These are phyloP conservation scores for Poecilus cupreus DNA, from an alignment of 2,888 invertebrate genomes.

Conservation along the genomic window DNA sequence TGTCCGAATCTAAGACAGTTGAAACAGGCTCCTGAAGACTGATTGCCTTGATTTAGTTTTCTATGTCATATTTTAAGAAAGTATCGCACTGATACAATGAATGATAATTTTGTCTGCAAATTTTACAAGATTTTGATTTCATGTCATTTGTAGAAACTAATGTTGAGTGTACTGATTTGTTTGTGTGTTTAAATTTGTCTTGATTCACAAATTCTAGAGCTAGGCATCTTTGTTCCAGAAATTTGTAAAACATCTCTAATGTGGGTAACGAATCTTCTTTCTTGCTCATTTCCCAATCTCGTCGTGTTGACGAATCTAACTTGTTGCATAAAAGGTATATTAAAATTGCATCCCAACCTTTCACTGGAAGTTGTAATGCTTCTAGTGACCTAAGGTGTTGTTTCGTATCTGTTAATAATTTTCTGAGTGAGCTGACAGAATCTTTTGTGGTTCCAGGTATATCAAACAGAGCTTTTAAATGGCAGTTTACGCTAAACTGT, in stretches of 20 bases:
- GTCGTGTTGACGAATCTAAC: conserved; percentile 31
- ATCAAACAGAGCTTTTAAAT: too few species aligned
- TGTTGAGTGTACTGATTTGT: not conserved
- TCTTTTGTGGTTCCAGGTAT: too few species aligned
- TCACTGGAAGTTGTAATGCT: not conserved
- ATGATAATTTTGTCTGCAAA: not conserved
- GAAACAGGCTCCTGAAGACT: not conserved
- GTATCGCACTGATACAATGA: not conserved
- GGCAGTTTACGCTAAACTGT: too few species aligned
- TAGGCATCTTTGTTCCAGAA: conserved; percentile 41
- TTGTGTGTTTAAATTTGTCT: not conserved
- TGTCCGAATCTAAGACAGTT: not conserved
- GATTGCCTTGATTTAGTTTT: not conserved
- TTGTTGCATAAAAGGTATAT: conserved; percentile 34
- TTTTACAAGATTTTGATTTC: not conserved
- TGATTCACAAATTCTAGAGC: conserved; percentile 19
- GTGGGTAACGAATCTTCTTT: not conserved
- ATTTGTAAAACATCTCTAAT: conserved; percentile 17
- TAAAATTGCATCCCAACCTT: conserved; percentile 38
- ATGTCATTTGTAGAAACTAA: not conserved
- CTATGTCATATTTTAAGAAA: not conserved
- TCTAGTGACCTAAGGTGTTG: conserved; percentile 45
- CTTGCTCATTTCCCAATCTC: conserved; percentile 32
- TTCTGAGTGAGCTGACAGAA: too few species aligned
- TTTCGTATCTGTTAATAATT: too few species aligned